These are phyloP conservation scores for Siniperca scherzeri DNA, from an alignment of 2,797 vertebrate genomes.

Conservation along the genomic window DNA sequence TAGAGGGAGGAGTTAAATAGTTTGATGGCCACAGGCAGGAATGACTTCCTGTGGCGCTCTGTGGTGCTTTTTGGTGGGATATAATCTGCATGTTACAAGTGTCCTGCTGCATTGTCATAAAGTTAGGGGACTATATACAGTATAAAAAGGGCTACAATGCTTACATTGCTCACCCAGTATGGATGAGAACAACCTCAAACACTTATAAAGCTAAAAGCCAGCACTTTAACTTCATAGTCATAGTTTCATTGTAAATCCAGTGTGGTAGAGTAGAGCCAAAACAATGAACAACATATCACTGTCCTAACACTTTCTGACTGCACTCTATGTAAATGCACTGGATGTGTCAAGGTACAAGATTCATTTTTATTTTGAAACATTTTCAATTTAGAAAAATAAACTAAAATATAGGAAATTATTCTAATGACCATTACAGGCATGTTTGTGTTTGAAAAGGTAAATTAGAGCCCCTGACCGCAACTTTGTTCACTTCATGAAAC, in stretches of 20 bases:
- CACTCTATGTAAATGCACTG: neutral
- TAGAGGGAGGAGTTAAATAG: no score
- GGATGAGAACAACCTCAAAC: constrained; percentile 12
- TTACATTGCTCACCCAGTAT: neutral
- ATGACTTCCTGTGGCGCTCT: no score
- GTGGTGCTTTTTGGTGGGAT: no score
- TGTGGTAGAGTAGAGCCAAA: neutral
- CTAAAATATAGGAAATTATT: neutral
- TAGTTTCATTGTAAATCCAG: constrained; percentile 20
- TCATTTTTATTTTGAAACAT: neutral
- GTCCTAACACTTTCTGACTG: constrained; percentile 5
- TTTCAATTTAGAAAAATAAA: constrained; percentile 9
- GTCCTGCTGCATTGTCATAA: neutral
- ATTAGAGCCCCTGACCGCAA: constrained; percentile 15
- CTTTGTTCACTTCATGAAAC: constrained; percentile 20
- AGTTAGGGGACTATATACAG: neutral
- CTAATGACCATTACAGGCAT: neutral
- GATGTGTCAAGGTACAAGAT: neutral
- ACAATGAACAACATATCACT: constrained; percentile 2
- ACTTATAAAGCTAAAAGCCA: constrained; percentile 16
- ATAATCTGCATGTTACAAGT: constrained; percentile 1
- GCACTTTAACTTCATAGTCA: constrained; percentile 25
- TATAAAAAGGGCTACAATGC: neutral
- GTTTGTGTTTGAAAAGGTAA: constrained; percentile 31
- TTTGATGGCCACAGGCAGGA: no score